Base-by-base conservation (phyloP, 1,140 invertebrate species). In the Conopomorpha cramerella region DNA sequence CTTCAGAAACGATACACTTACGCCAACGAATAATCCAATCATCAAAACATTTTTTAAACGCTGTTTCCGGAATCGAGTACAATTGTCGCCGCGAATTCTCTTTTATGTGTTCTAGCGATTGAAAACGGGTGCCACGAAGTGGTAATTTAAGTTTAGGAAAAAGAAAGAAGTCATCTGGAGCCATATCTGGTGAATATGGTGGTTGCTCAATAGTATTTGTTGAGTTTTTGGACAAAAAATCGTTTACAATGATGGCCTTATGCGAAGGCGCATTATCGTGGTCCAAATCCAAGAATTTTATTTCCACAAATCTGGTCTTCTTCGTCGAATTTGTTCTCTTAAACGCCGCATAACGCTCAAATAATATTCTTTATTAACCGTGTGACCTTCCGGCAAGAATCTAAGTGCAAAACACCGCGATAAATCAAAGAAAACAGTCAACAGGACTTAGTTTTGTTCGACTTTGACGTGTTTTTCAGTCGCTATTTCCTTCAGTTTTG, bases 291-390 rank as follows among this genome's bases (percentile, higher is more conserved):
- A 37, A 33, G 33, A 44, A 28, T 31, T 39, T 27, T 44, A 23
- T 31, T 31, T 30, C 26, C 36, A 46, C 16, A 39, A 34, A 27
- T 39, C 50, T 34, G 44, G 43, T 36, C 44, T 26, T 48, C 36
- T 55, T 34, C 30, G 35, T 38, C 47, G 40, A 27, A 37, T 38
- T 18, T 17, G 33, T 30, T 45, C 40, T 37, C 30, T 38, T 38
- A 38, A 41, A 41, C 30, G 34, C 31, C 32, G 26, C 38, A 50
- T 43, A 41, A 49, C 42, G 30, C 14, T 39, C 38, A 42, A 26
- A 39, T 42, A 48, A 49, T 51, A 51, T 41, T 51, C 45, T 44
- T 44, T 50, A 34, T 45, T 46, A 25, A 40, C 37, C 8, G 38
- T 57, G 25, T 45, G 32, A 27, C 36, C 36, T 29, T 30, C 11